Base-by-base conservation (phyloP, 2,797 vertebrate species). In the Novumbra hubbsi region DNA sequence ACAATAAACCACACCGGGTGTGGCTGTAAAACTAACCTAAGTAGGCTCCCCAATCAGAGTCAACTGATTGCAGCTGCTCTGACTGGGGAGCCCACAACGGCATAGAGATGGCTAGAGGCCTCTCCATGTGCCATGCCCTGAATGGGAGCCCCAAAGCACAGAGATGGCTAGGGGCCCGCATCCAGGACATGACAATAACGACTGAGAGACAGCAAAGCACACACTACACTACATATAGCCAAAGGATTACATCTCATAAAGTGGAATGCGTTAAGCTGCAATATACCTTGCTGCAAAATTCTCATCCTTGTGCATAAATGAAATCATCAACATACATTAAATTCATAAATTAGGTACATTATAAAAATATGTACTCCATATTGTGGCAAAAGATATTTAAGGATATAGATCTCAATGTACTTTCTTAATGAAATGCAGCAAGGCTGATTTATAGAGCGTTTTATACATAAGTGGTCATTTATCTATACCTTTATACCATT, bases 391-490 rank as follows among this genome's bases (percentile, higher is more conserved):
- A 55, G n/a, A 57, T 57, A 24, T 48, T 32, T 68, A 21, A 68
- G 52, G 48, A 38, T 52, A 70, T 52, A 70, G 21, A 57, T 27
- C 38, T 60, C 27, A 27, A 52, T 28, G 27, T 49, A 64, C 21
- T 8, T 52, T 73, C 45, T 21, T 14, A 70, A 77, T 21, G 70
- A 24, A 67, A 73, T 68, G 45, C 41, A 14, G 49, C 34, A 68
- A 77, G 17, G 28, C 24, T 76, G 72, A 70, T 2, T 21, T 24
- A 32, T 67, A 30, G 12, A 19, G 21, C 45, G 24, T 81, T 73
- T 81, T 76, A 79, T 74, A 73, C 27, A 80, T 76, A 73, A 63
- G 64, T 21, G 55, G 63, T 68, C 77, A 63, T 72, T 24, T n/a
- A 55, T n/a, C 34, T 38, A 38, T 38, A 38, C 34, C 0, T 28